These are phyloP conservation scores for Apoda limacodes DNA, from an alignment of 2,888 invertebrate genomes.

Conservation along the genomic window DNA sequence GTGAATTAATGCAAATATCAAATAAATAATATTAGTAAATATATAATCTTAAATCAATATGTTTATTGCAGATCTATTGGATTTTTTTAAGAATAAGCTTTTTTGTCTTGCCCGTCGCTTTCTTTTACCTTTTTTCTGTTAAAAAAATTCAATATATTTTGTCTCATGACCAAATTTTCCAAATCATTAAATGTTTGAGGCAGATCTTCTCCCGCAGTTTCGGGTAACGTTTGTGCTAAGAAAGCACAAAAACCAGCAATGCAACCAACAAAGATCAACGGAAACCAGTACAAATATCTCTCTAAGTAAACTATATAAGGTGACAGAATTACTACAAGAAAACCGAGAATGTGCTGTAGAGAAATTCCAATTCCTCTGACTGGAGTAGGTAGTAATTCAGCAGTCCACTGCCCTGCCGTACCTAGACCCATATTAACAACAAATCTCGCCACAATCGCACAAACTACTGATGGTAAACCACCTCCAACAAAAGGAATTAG, in stretches of 20 bases:
- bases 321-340: slow-evolving; percentile 35
- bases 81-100: no score
- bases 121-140: no score
- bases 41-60: no score
- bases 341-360: slow-evolving; percentile 40
- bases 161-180: slow-evolving; percentile 31
- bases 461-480: slow-evolving; percentile 37
- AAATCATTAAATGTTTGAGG: slow-evolving; percentile 51
- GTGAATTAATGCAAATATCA: no score
- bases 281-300: slow-evolving; percentile 34
- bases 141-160: slow-evolving; percentile 34
- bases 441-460: no score
- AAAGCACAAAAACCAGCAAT: slow-evolving; percentile 28
- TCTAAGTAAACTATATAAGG: slow-evolving; percentile 45
- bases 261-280: slow-evolving; percentile 32
- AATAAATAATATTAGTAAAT: no score
- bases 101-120: no score
- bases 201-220: slow-evolving; percentile 44
- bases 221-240: slow-evolving; percentile 36
- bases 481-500: slow-evolving; percentile 31
- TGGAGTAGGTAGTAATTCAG: slow-evolving; percentile 44
- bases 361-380: slow-evolving; percentile 41
- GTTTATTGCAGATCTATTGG: no score
- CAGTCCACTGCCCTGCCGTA: slow-evolving; percentile 39
- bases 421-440: slow-evolving; percentile 36